Conservation (phyloP, 2,797 vertebrate species). For the Anguilla marmorata region DNA sequence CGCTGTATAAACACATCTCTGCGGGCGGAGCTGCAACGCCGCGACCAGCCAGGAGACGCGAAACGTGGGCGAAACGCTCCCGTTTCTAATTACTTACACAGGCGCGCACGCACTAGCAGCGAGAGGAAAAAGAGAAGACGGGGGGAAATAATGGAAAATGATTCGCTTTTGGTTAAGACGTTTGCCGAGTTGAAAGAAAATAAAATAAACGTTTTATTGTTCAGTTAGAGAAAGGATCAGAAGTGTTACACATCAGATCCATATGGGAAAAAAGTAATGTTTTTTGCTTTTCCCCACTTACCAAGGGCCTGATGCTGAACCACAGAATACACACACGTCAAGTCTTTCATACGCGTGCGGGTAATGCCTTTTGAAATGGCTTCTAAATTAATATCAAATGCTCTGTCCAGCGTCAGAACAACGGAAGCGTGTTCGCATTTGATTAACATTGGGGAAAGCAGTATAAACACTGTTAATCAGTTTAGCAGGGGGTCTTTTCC, state of each 20-base stretch:
- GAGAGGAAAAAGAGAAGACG: constrained; percentile 30
- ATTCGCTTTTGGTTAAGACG: neutral
- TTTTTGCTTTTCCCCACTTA: constrained; percentile 40
- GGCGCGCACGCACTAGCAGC: constrained; percentile 33
- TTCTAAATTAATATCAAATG: constrained; percentile 56
- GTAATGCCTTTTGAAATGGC: constrained; percentile 45
- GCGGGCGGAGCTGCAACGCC: neutral
- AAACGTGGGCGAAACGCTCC: neutral
- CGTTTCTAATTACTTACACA: constrained; percentile 39
- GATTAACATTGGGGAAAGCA: constrained; percentile 40
- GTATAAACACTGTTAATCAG: constrained; percentile 51
- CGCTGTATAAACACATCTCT: neutral
- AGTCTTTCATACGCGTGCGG: constrained; percentile 51
- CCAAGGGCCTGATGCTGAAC: constrained; percentile 50
- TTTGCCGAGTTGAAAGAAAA: neutral
- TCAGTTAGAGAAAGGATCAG: constrained; percentile 37
- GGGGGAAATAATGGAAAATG: constrained; percentile 45
- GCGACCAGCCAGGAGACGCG: neutral
- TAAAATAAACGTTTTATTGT: constrained; percentile 22
- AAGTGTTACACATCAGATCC: constrained; percentile 40
- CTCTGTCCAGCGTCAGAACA: constrained; percentile 42
- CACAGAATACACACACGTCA: constrained; percentile 37
- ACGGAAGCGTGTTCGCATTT: constrained; percentile 45
- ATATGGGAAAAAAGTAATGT: constrained; percentile 57
- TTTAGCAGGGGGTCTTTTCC: constrained; percentile 33